Conservation (phyloP, 2,888 invertebrate species). For the Drosophila mettleri region DNA sequence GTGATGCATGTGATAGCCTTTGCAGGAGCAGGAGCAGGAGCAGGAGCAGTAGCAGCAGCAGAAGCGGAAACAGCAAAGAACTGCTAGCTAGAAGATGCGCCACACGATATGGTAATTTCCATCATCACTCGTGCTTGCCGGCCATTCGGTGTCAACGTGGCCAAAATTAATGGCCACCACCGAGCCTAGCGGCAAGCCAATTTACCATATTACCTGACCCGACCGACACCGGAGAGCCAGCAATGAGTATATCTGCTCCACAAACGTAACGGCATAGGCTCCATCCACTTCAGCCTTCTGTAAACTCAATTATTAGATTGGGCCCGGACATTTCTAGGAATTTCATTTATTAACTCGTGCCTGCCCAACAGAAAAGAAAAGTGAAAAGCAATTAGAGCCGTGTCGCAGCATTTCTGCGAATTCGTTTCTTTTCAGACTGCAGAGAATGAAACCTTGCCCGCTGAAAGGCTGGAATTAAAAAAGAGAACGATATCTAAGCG, state of each 20-base stretch:
- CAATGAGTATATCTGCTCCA: conserved; percentile 10
- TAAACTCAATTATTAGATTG: conserved; percentile 34
- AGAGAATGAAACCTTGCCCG: neutral
- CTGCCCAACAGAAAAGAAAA: neutral
- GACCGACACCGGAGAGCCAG: conserved; percentile 12
- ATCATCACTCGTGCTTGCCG: conserved; percentile 58
- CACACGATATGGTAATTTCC: conserved; percentile 59
- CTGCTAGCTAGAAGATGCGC: conserved; percentile 33
- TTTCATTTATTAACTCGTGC: conserved; percentile 12
- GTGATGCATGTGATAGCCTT: conserved; percentile 46
- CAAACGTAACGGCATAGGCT: neutral
- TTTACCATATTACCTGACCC: conserved; percentile 32
- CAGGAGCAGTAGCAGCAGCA: neutral
- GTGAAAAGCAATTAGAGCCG: neutral
- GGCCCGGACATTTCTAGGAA: neutral
- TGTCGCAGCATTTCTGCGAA: neutral
- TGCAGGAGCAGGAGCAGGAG: conserved; percentile 10
- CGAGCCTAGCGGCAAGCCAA: conserved; percentile 22
- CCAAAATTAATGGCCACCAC: conserved; percentile 34
- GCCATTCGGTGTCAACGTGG: conserved; percentile 39
- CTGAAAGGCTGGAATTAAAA: neutral
- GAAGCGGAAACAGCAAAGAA: conserved; percentile 2
- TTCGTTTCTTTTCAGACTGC: neutral
- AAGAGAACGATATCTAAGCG: too few species aligned
- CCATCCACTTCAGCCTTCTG: neutral